Evolutionary conservation across 2,113 vertebrate species (phyloP), one percentile per base, ranked within the genome.

Genomic region (Sebastes schlegelii): DNA sequence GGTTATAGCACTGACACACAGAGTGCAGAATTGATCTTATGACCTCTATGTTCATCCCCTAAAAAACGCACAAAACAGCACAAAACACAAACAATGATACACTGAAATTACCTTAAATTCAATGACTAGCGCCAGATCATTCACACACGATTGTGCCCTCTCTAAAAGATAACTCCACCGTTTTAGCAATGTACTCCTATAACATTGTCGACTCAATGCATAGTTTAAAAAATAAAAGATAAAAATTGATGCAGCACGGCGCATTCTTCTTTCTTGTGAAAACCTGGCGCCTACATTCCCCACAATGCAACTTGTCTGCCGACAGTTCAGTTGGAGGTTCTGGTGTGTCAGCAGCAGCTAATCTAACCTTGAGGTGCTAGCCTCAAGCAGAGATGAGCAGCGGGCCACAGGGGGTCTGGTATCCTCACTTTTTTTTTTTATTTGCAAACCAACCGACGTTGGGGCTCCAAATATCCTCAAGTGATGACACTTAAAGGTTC

Each of bases 301-400:
- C 46, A 55, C n/a, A 64, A 65, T 60, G 51, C 49, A 76, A 26
- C 63, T 13, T 12, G 0, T 14, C 11, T 1, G 1, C 4, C 2
- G 10, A 43, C 14, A 19, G 19, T 63, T 79, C 45, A 43, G 19
- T 23, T 2, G 0, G 23, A 42, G 43, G 1, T 68, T 45, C 3
- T 1, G 19, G 5, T 12, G 14, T 42, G 17, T 52, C 8, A 10
- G 13, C 6, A 40, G 6, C 11, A 9, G 54, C 54, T 60, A 42
- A 48, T 46, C 46, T 19, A 26, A 48, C 51, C 17, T 58, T 9
- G 1, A 14, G 51, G 21, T 46, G 61, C 43, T 21, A 16, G 58
- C 49, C n/a, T 67, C 62, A 48, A 46, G 51, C 61, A 60, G 45
- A n/a, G 11, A 75, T 21, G 16, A 62, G 48, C 40, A 62, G n/a